Conservation (phyloP, 30 jellyfish, hydroid and myxozoan genomes). For the Pelagia noctiluca region DNA sequence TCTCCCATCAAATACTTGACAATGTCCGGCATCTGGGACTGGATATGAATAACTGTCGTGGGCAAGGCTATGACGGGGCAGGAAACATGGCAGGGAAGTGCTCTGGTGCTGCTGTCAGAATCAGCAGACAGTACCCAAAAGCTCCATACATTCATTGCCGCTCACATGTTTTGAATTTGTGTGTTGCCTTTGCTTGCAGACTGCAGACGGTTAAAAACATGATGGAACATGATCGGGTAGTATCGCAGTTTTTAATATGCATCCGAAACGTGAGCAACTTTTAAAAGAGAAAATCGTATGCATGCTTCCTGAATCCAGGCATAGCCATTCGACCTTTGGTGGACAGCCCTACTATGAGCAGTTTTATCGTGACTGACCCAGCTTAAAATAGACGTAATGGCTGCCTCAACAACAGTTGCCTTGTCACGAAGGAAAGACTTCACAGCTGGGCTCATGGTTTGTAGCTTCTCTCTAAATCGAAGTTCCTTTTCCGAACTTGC, state of each 20-base stretch:
- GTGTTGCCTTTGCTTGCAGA: conserved; percentile 53
- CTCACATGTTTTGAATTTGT: conserved; percentile 57
- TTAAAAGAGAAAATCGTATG: no score
- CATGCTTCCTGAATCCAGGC: no score
- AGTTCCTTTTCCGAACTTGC: no score
- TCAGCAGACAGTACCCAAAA: neutral
- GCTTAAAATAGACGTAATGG: no score
- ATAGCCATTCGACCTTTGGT: no score
- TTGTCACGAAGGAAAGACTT: no score
- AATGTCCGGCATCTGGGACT: neutral
- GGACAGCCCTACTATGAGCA: no score
- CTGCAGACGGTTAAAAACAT: conserved; percentile 27
- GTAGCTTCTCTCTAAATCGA: no score
- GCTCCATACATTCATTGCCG: conserved; percentile 62
- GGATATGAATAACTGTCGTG: conserved; percentile 36
- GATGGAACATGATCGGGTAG: conserved; percentile 33
- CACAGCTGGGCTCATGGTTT: no score
- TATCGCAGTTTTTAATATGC: conserved; percentile 10
- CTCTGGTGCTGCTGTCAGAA: conserved; percentile 53
- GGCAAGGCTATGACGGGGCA: conserved; percentile 73
- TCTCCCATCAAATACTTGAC: conserved; percentile 3
- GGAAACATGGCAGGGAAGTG: conserved; percentile 64
- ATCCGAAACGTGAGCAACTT: no score
- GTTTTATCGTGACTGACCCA: no score
- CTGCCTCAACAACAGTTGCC: no score